Conservation (phyloP, 2,113 vertebrate species). For the Mormyrus lacerda region DNA sequence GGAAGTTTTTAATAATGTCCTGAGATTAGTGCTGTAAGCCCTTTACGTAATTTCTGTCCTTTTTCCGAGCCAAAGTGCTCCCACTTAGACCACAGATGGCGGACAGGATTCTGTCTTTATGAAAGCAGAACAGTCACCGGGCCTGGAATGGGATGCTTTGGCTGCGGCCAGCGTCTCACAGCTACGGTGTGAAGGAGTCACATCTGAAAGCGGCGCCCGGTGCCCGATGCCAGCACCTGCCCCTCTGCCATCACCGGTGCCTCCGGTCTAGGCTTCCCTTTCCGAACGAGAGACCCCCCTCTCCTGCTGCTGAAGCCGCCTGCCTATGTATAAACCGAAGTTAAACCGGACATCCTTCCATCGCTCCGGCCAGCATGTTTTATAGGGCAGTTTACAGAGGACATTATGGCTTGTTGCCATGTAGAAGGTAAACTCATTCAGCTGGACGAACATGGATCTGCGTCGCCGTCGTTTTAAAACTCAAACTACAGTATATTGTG, state of each 20-base stretch:
- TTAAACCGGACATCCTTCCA: neutral
- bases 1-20: neutral
- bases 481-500: neutral
- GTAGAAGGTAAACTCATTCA: neutral
- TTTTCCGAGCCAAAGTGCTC: neutral
- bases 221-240: neutral
- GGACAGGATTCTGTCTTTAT: neutral
- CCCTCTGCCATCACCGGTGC: neutral
- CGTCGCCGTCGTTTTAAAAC: neutral
- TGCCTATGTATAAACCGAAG: neutral
- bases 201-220: neutral
- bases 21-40: neutral
- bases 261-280: neutral
- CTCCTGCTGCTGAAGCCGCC: neutral
- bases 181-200: neutral
- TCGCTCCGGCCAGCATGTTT: neutral
- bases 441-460: neutral
- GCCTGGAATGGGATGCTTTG: neutral
- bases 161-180: neutral
- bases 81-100: neutral
- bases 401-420: neutral
- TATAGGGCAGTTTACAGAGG: neutral
- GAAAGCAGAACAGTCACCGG: neutral
- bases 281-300: neutral
- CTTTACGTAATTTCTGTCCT: slow-evolving; percentile 5